Conservation (phyloP, 2,888 invertebrate genomes). For the Dicycla oo region DNA sequence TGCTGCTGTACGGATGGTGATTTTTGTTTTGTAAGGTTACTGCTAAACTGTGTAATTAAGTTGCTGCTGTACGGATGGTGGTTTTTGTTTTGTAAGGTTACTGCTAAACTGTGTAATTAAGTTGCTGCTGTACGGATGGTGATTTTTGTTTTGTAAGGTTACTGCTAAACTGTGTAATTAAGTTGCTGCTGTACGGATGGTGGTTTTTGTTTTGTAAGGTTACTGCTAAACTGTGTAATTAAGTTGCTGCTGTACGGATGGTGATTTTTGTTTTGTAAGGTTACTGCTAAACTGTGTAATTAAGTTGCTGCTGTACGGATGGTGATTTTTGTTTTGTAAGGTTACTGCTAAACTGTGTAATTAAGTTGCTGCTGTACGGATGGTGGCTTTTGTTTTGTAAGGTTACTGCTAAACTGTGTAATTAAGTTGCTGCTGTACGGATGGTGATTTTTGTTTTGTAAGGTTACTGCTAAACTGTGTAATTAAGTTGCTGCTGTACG, state of each 20-base stretch:
- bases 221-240: conserved; percentile 12
- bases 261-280: conserved; percentile 7
- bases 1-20: conserved; percentile 1
- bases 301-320: conserved; percentile 28
- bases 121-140: conserved; percentile 7
- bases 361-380: conserved; percentile 33
- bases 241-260: conserved; percentile 26
- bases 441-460: conserved; percentile 4
- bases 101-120: conserved; percentile 22
- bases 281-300: conserved; percentile 13
- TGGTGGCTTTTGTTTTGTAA: conserved; percentile 6
- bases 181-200: conserved; percentile 14
- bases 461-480: conserved; percentile 9
- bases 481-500: conserved; percentile 33
- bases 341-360: conserved; percentile 7
- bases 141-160: conserved; percentile 16
- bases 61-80: conserved; percentile 6
- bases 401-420: conserved; percentile 7
- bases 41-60: conserved; percentile 22
- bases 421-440: conserved; percentile 33
- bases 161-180: conserved; percentile 19
- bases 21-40: conserved; percentile 19
- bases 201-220: conserved; percentile 15
- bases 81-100: conserved; percentile 18
- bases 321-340: conserved; percentile 6